Evolutionary conservation across 1,140 invertebrate species (phyloP).

Genomic region (Chrysoperla carnea): DNA sequence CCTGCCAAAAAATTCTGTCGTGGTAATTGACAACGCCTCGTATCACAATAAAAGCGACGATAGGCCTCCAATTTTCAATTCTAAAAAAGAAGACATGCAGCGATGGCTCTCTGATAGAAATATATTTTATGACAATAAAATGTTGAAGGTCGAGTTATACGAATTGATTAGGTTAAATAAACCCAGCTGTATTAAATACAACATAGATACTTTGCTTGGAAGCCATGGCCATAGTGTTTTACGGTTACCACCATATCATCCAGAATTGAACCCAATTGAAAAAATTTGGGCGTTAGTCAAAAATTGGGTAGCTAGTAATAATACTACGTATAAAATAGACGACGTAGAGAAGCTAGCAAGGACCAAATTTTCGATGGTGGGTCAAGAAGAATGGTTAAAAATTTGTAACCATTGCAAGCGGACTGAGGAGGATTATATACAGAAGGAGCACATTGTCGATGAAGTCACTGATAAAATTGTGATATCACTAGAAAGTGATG

Average conservation of each 20-base stretch:
- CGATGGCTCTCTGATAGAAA: constrained; percentile 10
- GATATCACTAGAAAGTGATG: too few species aligned
- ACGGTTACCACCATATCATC: constrained; percentile 18
- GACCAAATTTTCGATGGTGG: neutral
- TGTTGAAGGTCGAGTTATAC: constrained; percentile 5
- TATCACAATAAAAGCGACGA: constrained; percentile 15
- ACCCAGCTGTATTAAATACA: constrained; percentile 4
- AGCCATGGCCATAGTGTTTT: constrained; percentile 7
- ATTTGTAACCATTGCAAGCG: too few species aligned
- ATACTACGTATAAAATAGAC: constrained; percentile 9
- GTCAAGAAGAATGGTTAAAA: too few species aligned
- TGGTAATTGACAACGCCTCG: constrained; percentile 13
- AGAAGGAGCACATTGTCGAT: too few species aligned
- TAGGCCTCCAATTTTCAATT: constrained; percentile 8
- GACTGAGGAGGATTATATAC: too few species aligned
- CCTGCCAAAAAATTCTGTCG: constrained; percentile 7
- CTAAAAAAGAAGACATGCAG: constrained; percentile 12
- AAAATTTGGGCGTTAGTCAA: constrained; percentile 18
- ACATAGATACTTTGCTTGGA: constrained; percentile 7
- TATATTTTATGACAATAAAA: constrained; percentile 3
- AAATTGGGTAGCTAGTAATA: constrained; percentile 11
- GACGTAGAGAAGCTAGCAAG: constrained; percentile 3
- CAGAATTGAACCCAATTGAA: constrained; percentile 21
- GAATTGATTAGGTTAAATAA: constrained; percentile 3
- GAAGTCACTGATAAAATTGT: too few species aligned